These are phyloP conservation scores for Fratercula arctica DNA, from an alignment of 2,797 vertebrate species.

Conservation along the genomic window DNA sequence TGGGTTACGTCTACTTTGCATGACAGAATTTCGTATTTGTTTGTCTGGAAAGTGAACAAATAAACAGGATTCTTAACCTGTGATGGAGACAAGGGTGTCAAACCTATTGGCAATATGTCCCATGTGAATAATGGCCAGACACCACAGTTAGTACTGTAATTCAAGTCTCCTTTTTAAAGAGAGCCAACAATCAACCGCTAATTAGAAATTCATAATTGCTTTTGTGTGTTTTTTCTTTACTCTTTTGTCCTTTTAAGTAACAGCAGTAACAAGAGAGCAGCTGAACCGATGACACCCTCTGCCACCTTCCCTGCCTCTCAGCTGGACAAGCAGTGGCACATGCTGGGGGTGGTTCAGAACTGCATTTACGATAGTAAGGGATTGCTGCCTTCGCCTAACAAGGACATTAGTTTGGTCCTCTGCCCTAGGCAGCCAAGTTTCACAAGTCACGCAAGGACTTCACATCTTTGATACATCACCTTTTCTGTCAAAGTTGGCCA, in stretches of 20 bases:
- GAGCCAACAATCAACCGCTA: not conserved
- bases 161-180: not conserved
- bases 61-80: not conserved
- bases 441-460: not conserved
- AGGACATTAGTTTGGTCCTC: not conserved
- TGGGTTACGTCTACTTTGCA: not conserved
- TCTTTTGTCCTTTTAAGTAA: not conserved
- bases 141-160: not conserved
- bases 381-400: not conserved
- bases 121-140: not conserved
- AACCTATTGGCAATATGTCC: not conserved
- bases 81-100: not conserved
- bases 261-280: not conserved
- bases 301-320: not conserved
- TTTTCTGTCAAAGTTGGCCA: not conserved
- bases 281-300: not conserved
- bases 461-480: not conserved
- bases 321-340: not conserved
- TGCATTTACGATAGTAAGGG: not conserved
- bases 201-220: not conserved
- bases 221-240: not conserved
- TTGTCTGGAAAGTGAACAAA: not conserved
- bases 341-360: not conserved
- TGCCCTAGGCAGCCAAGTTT: not conserved
- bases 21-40: not conserved